A percentile compares a stretch with the other conserved stretches of the same genome.
Conservation (phyloP, 2,113 vertebrate genomes). For the Eublepharis macularius region DNA sequence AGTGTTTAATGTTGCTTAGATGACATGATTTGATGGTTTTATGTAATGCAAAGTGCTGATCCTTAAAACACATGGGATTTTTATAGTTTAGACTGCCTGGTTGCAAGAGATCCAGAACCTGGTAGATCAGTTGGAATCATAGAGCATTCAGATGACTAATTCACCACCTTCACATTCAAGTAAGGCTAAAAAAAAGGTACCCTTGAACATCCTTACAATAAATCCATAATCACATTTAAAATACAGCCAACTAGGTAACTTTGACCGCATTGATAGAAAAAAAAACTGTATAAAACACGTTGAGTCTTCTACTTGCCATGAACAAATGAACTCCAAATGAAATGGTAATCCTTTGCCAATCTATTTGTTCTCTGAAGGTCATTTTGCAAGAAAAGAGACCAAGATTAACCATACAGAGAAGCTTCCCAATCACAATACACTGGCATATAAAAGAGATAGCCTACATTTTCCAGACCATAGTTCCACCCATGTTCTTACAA, state of each 20-base stretch:
- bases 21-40: background rate
- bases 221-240: conserved; percentile 16
- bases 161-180: background rate
- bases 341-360: conserved; percentile 28
- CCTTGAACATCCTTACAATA: background rate
- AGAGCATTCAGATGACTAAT: background rate
- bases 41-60: background rate
- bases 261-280: background rate
- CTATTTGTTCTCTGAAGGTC: conserved; percentile 39
- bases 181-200: background rate
- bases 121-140: background rate
- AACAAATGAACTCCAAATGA: conserved; percentile 22
- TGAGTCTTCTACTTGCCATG: background rate
- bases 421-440: conserved; percentile 48
- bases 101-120: background rate
- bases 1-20: background rate
- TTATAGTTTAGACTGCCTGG: background rate
- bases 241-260: conserved; percentile 20
- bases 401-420: conserved; percentile 43
- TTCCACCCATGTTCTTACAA: conserved; percentile 44
- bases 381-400: conserved; percentile 30
- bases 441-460: conserved; percentile 40
- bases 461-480: conserved; percentile 43
- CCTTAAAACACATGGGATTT: background rate
- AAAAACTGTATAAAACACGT: background rate